Base-by-base conservation (phyloP, 1,140 invertebrate genomes). In the Drosophila sp. region DNA sequence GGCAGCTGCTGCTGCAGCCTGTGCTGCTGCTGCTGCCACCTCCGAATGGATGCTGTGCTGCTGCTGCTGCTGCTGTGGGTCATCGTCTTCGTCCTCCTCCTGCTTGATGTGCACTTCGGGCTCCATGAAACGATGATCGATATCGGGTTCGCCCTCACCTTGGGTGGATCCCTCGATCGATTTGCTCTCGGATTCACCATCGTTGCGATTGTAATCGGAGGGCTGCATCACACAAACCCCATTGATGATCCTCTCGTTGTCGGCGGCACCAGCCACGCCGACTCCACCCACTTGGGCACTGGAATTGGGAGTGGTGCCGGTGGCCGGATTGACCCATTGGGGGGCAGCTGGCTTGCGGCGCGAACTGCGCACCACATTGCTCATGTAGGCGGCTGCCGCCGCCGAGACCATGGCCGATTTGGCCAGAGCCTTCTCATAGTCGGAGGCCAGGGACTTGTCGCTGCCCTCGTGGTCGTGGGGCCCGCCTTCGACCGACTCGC, bases 311-410 rank as follows among this genome's bases (percentile, higher is more conserved):
- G 83, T 79, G 17, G 68, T 57, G 6, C 32, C 70, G 47, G 17
- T 17, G 17, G 4, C 97, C 2, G 97, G 98, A 92, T 98, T 98
- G 0, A 99, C 97, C 97, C 98, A 98, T 93, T 99, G 98, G 0
- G 98, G 98, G 32, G 97, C 97, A 0, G 97, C 97, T 0, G 98
- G 97, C 93, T 99, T 99, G 66, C 98, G 94, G 67, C 98, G 92
- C 5, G 77, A 92, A 58, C 82, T 86, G 3, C 82, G 66, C 27
- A 80, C 85, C 40, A 77, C 83, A 69, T 84, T 92, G 63, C 75
- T 84, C 80, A 90, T 81, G 44, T 90, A 90, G 5, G 82, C 83
- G 2, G 82, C 82, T 3, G 82, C 82, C 0, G 82, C 81, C 0
- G 79, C 80, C 30, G 80, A 83, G 50, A 84, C 84, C 17, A 87